Evolutionary conservation across 2,797 vertebrate species (phyloP).

Genomic region (Champsocephalus gunnari): DNA sequence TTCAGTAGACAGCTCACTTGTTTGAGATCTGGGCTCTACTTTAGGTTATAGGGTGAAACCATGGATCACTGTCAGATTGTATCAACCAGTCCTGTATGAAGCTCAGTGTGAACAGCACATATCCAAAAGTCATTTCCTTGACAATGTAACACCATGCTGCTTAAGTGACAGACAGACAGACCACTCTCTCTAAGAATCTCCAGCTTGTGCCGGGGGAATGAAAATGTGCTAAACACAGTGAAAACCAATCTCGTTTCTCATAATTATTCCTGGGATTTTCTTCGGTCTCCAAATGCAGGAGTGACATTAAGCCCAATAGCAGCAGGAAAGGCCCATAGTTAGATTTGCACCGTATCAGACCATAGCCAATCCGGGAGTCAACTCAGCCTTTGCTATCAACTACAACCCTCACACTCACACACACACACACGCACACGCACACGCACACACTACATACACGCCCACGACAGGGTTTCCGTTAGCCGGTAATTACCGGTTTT

Average conservation of each 20-base stretch:
- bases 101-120: constrained; percentile 64
- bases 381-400: constrained; percentile 61
- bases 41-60: constrained; percentile 48
- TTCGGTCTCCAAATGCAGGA: constrained; percentile 73
- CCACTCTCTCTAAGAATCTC: constrained; percentile 70
- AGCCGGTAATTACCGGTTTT: no score
- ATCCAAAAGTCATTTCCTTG: constrained; percentile 73
- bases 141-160: constrained; percentile 70
- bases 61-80: constrained; percentile 70
- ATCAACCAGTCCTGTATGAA: constrained; percentile 56
- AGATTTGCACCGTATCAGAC: constrained; percentile 74
- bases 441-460: constrained; percentile 10
- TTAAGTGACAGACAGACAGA: constrained; percentile 76
- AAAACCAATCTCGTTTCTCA: constrained; percentile 80
- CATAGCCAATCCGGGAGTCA: constrained; percentile 63
- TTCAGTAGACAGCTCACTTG: constrained; percentile 32
- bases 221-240: constrained; percentile 80
- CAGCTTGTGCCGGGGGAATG: constrained; percentile 67
- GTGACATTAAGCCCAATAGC: constrained; percentile 80
- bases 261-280: constrained; percentile 80
- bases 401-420: neutral
- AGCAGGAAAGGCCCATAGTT: constrained; percentile 72
- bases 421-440: neutral
- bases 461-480: no score
- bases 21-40: constrained; percentile 46